phyloP scores from a whole-genome alignment of 2,797 vertebrate species.

The Apogon hyalosoma region DNA sequence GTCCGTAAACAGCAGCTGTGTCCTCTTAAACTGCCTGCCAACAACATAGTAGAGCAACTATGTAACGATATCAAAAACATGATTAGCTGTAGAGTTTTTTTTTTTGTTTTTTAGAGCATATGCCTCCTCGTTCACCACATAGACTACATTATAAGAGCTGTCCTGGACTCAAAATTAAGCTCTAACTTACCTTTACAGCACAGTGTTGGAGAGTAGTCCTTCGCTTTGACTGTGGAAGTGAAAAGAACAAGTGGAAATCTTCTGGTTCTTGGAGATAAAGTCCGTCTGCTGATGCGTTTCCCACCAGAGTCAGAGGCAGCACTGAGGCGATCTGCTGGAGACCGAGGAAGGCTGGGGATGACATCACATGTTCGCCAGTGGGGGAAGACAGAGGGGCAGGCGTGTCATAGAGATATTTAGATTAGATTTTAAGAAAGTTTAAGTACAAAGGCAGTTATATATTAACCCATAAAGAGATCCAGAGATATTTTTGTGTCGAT shows the following conservation, averaged over 20 bases:
- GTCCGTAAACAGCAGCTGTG: not conserved
- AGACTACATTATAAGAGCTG: not conserved
- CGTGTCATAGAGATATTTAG: constrained; percentile 3
- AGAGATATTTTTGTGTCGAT: too few species aligned
- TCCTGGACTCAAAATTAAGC: too few species aligned
- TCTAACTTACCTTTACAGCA: constrained; percentile 50
- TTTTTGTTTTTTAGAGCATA: not conserved
- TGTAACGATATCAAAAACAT: too few species aligned
- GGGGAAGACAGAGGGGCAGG: constrained; percentile 30
- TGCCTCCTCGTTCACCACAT: not conserved
- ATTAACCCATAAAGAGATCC: too few species aligned
- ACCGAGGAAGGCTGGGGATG: constrained; percentile 42
- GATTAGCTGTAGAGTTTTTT: not conserved
- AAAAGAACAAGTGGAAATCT: not conserved
- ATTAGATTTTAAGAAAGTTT: too few species aligned
- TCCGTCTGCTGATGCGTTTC: constrained; percentile 38
- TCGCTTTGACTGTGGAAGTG: constrained; percentile 1
- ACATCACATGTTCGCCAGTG: constrained; percentile 61
- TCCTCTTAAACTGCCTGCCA: not conserved
- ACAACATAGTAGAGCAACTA: not conserved
- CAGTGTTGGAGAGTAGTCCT: constrained; percentile 43
- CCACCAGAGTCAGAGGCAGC: constrained; percentile 39
- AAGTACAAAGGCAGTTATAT: too few species aligned
- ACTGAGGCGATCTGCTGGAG: constrained; percentile 58
- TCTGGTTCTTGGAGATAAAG: constrained; percentile 15